Evolutionary conservation across 1,140 invertebrate species (phyloP).

Genomic region (Diorhabda carinulata): DNA sequence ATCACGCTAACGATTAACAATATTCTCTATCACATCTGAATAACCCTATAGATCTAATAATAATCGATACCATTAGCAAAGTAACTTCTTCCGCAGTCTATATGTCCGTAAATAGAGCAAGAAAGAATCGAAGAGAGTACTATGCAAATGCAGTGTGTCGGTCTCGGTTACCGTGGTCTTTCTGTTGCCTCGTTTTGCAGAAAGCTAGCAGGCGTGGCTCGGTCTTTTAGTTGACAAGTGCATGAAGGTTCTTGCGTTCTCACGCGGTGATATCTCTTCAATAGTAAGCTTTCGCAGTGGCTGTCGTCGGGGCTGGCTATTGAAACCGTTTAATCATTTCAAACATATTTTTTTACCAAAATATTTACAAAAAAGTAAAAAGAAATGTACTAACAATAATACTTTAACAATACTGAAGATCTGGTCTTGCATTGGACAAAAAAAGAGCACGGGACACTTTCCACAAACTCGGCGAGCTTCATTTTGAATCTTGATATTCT

Average conservation of each 20-base stretch:
- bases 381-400: too few relatives aligned
- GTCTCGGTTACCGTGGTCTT: constrained; percentile 1
- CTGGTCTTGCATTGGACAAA: too few relatives aligned
- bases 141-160: constrained; percentile 12
- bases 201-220: constrained; percentile 12
- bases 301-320: neutral
- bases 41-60: constrained; percentile 1
- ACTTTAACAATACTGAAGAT: too few relatives aligned
- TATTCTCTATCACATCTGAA: neutral
- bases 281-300: neutral
- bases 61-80: neutral
- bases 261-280: constrained; percentile 5
- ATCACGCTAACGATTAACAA: too few relatives aligned
- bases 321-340: too few relatives aligned
- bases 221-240: constrained; percentile 17
- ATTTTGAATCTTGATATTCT: too few relatives aligned
- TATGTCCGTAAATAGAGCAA: constrained; percentile 19
- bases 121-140: constrained; percentile 11
- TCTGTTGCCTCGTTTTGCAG: neutral
- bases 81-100: neutral
- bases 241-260: constrained; percentile 18
- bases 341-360: too few relatives aligned
- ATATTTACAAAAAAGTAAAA: too few relatives aligned
- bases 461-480: too few relatives aligned
- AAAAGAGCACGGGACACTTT: too few relatives aligned